A percentile compares a stretch with the other conserved stretches of the same genome.
Evolutionary conservation across 1,140 invertebrate genomes (phyloP).

Genomic region (Dendroctonus ponderosae): DNA sequence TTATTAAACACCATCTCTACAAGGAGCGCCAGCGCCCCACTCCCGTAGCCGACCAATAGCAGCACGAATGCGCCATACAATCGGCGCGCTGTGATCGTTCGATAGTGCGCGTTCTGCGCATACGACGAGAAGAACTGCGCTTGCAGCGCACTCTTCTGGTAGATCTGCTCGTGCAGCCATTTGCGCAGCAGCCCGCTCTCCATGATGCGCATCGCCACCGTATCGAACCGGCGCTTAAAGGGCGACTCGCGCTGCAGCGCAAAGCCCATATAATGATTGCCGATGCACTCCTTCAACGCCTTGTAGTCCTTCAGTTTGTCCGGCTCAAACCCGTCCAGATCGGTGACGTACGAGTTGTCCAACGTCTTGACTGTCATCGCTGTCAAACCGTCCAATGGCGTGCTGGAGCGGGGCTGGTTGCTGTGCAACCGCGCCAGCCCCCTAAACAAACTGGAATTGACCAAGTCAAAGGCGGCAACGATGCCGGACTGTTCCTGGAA

Average conservation of each 20-base stretch:
- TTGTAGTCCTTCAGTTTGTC: slow-evolving; percentile 15
- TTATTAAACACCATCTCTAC: slow-evolving; percentile 1
- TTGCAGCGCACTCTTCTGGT: slow-evolving; percentile 1
- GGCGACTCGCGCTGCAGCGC: slow-evolving; percentile 18
- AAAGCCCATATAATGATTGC: slow-evolving; percentile 19
- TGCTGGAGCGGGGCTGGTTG: neutral
- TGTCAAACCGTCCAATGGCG: neutral
- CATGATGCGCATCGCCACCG: neutral
- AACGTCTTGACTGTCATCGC: slow-evolving; percentile 18
- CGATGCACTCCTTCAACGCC: slow-evolving; percentile 13
- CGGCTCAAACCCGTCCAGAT: slow-evolving; percentile 1
- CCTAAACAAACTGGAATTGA: slow-evolving; percentile 6
- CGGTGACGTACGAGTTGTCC: slow-evolving; percentile 14
- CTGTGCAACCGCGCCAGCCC: slow-evolving; percentile 14
- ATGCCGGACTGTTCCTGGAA: neutral
- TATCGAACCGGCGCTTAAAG: slow-evolving; percentile 7
- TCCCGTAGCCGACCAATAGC: neutral
- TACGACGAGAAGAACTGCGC: slow-evolving; percentile 7
- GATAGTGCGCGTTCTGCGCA: neutral
- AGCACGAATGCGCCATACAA: slow-evolving; percentile 11
- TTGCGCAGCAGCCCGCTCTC: slow-evolving; percentile 17
- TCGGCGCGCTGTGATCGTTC: neutral
- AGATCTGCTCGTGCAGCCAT: slow-evolving; percentile 6
- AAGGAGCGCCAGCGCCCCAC: neutral
- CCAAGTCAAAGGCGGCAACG: neutral